Evolutionary conservation across 2,113 vertebrate genomes (phyloP), one percentile per base, ranked within the genome.

Genomic region (Arizona elegans): DNA sequence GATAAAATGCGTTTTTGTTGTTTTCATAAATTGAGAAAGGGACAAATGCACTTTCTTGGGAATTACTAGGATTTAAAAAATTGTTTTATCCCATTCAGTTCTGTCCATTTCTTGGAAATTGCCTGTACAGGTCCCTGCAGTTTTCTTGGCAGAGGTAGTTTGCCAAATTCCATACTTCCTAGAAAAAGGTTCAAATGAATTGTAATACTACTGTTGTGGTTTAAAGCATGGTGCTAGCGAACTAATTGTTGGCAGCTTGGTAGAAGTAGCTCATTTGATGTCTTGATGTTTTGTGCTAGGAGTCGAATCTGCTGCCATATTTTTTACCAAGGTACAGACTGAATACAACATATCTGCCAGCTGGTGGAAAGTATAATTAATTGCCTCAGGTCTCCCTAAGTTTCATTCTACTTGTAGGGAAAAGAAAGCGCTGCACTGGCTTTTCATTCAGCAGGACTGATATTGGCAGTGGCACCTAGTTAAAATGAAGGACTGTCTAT

Each of bases 401-500:
- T 93, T 97, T 95, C 94, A 53, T 55, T 95, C 96, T 70, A 19
- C 92, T 94, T 33, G 50, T 92, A 92, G 94, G 96, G 96, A 97
- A 96, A 96, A 94, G 91, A 94, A 96, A 95, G 95, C 17, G 0
- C 92, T 81, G 85, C 94, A 88, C 93, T 87, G 29, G 94, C 88
- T 94, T 96, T 96, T 96, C 93, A 93, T 95, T 23, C 93, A 96
- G 95, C 94, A 93, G 93, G 96, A 43, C 93, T 95, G 92, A 33
- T 96, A 95, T 55, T 97, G 97, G 93, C 96, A 96, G 95, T 95
- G 94, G 93, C 96, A 88, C 94, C 96, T 97, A 95, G 97, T 97
- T 97, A 97, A 97, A 97, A 96, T 96, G 97, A 97, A 97, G 95
- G 95, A 94, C 93, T 94, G 95, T 96, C 96, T 97, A 94, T 96